Conservation (phyloP, 2,797 vertebrate genomes). For the Loriculus beryllinus region DNA sequence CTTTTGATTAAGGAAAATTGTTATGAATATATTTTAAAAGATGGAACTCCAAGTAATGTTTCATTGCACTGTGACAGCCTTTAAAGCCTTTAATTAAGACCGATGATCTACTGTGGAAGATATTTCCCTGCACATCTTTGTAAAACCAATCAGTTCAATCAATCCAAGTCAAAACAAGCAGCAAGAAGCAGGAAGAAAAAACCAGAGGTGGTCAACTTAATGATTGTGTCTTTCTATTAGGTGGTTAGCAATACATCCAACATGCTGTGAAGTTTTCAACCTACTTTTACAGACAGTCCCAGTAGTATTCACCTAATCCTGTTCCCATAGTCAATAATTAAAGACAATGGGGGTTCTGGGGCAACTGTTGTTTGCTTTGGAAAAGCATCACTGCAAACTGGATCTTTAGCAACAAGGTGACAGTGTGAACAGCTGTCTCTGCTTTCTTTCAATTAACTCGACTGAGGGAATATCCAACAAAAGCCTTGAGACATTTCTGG, state of each 20-base stretch:
- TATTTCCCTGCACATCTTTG: not conserved
- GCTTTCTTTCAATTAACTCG: not conserved
- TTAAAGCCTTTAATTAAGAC: slow-evolving; percentile 3
- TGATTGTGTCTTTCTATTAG: not conserved
- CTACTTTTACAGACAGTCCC: not conserved
- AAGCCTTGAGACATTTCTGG: not conserved
- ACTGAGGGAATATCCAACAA: not conserved
- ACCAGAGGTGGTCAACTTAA: not conserved
- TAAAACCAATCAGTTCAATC: not conserved
- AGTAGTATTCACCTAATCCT: not conserved
- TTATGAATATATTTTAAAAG: not conserved
- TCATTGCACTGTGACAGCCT: not conserved
- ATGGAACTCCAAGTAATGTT: not conserved
- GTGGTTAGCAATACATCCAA: not conserved
- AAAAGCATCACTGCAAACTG: not conserved
- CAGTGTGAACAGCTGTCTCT: not conserved
- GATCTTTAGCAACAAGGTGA: not conserved
- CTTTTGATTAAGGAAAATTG: not conserved
- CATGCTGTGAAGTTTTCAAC: not conserved
- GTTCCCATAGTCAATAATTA: not conserved
- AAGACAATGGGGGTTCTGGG: rapidly evolving
- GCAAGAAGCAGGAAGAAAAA: not conserved
- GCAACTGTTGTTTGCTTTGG: not conserved
- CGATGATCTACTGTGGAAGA: not conserved
- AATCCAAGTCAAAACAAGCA: not conserved